Evolutionary conservation across 2,888 invertebrate species (phyloP).

Genomic region (Brachyptera putata): DNA sequence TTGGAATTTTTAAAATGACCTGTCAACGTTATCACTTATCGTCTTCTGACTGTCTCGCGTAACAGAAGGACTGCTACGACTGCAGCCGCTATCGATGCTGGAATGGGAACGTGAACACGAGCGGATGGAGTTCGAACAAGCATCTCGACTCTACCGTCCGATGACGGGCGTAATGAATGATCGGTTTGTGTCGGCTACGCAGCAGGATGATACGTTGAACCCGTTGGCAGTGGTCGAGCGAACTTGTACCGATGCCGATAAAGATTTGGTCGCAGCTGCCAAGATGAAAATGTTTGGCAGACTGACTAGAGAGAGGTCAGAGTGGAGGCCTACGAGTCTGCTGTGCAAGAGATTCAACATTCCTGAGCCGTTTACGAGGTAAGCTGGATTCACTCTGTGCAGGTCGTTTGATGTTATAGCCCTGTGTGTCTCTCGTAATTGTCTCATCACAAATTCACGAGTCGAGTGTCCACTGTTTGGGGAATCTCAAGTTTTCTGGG

Average conservation of each 20-base stretch:
- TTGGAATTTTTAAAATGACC: too few relatives aligned
- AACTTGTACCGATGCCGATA: conserved; percentile 41
- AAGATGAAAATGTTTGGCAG: conserved; percentile 71
- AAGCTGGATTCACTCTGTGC: conserved; percentile 37
- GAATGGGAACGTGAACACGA: conserved; percentile 82
- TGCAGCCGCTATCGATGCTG: conserved; percentile 53
- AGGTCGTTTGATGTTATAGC: too few relatives aligned
- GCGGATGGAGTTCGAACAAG: conserved; percentile 71
- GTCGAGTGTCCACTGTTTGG: background rate
- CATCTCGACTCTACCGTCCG: conserved; percentile 65
- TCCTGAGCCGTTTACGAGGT: conserved; percentile 73
- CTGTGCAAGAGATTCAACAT: conserved; percentile 93
- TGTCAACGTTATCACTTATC: too few relatives aligned
- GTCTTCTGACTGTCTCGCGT: too few relatives aligned
- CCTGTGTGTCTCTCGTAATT: too few relatives aligned
- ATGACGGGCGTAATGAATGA: conserved; percentile 50
- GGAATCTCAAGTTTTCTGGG: too few relatives aligned
- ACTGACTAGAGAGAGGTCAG: conserved; percentile 59
- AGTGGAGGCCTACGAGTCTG: conserved; percentile 80
- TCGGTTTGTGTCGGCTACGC: conserved; percentile 59
- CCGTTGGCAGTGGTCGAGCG: conserved; percentile 42
- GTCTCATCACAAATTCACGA: too few relatives aligned
- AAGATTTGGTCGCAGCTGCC: conserved; percentile 57
- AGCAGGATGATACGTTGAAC: conserved; percentile 46
- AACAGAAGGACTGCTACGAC: conserved; percentile 40